These are phyloP conservation scores for Saccostrea glomerata DNA, from an alignment of 1,140 invertebrate genomes.

Conservation along the genomic window DNA sequence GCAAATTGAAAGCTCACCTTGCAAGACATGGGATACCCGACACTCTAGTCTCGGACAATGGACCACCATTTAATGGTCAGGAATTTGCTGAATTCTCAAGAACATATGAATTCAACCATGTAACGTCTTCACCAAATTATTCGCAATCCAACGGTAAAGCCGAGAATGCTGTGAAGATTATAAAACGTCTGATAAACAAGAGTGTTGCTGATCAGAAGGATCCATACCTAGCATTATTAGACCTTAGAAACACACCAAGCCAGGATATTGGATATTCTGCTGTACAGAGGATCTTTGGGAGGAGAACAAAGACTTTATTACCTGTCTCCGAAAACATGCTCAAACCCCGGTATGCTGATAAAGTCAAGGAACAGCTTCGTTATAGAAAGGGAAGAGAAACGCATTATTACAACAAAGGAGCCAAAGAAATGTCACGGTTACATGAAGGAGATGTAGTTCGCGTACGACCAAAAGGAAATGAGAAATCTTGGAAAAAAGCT, in stretches of 20 bases:
- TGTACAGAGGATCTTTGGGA: constrained; percentile 39
- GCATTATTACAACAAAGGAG: not conserved
- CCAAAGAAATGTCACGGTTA: constrained; percentile 39
- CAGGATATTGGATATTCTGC: constrained; percentile 41
- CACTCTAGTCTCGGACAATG: constrained; percentile 43
- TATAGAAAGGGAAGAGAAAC: constrained; percentile 36
- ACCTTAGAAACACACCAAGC: constrained; percentile 56
- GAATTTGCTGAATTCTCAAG: constrained; percentile 15
- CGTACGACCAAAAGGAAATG: constrained; percentile 38
- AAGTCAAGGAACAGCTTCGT: constrained; percentile 22
- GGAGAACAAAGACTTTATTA: constrained; percentile 42
- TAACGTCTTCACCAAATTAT: not conserved
- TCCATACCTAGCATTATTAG: too few relatives aligned
- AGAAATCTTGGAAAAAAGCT: constrained; percentile 42
- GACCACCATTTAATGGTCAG: constrained; percentile 50
- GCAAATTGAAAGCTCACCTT: constrained; percentile 54
- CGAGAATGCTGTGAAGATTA: too few relatives aligned
- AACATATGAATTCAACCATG: constrained; percentile 7
- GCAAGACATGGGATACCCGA: constrained; percentile 58
- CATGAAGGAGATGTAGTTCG: constrained; percentile 41
- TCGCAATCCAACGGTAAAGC: too few relatives aligned
- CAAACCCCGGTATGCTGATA: not conserved
- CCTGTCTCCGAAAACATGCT: constrained; percentile 41
- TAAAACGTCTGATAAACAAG: too few relatives aligned
- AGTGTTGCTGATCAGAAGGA: too few relatives aligned